Evolutionary conservation across 2,888 invertebrate species (phyloP), one percentile per base, ranked within the genome.

Genomic region (Athrips mouffetella): DNA sequence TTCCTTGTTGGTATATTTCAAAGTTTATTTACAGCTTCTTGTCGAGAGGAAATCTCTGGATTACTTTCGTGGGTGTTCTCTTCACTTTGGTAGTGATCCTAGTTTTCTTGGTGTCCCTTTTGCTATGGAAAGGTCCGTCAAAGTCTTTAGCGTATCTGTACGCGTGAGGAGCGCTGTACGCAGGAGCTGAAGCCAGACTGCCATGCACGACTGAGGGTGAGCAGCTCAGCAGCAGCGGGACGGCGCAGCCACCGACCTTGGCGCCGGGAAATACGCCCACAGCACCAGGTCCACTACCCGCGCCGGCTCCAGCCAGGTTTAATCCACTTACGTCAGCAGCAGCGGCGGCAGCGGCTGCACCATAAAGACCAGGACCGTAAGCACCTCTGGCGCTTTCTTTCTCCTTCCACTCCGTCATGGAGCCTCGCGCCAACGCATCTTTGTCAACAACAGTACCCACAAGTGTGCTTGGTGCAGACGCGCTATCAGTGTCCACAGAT

Each of bases 191-290:
- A 1, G 74, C 37, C 52, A 84, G 59, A 51, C 73, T 80, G 3
- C 86, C 86, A 7, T 79, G 70, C 1, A 78, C 77, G 5, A 88
- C 78, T 0, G 78, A 76, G 1, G 88, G 88, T 0, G 80, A 80
- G 59, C 87, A 89, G 60, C 87, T 87, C 33, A 89, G 60, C 21
- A 88, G 63, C 44, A 88, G 58, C 2, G 88, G 88, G 25, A 88
- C 80, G 6, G 75, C 83, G 49, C 86, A 87, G 13, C 74, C 67
- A n/a, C 80, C 78, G 7, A 73, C 62, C 46, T 77, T 79, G n/a
- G 83, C 81, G 42, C 75, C 76, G 1, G 85, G 84, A 60, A 85
- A 87, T 25, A 86, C 59, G 1, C 86, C 84, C 8, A 84, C 73
- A 1, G 81, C 77, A 2, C 70, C 60, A 27, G 55, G 29, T n/a